Base-by-base conservation (phyloP, 1,140 invertebrate species). In the Platyscapa corneri region DNA sequence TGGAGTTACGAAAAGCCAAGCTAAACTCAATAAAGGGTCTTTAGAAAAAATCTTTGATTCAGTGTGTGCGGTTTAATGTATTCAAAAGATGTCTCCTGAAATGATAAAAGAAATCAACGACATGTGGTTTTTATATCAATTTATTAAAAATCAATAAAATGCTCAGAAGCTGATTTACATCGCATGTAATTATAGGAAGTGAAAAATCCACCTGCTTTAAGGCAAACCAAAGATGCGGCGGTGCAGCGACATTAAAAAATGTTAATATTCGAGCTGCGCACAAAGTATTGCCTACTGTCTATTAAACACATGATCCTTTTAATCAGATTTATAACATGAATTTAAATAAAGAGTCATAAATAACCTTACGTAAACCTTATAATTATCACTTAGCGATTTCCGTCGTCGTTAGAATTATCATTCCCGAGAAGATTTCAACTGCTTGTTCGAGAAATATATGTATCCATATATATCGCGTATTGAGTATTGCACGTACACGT, bases 261-360 rank as follows among this genome's bases (percentile, higher is more conserved):
- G 10, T 82, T 39, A 74, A 74, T 53, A 32, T 16, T 80, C 27
- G 37, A 46, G 16, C 30, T 42, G 37, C 37, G 27, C 32, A 34
- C 10, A 70, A 53, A 56, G 67, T 2, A 37, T 56, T 32, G 46
- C 37, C 46, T 81, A 7, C 46, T 32, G 70, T 23, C 67, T 46
- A 74, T 82, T 60, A 42, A 49, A 49, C 34, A 49, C 67, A 82
- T 39, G 30, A 78, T 78, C 53, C 32, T 60, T 60, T 78, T 78
- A 56, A 64, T 64, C 53, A 78, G 34, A 78, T 78, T 60, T 53
- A 64, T 18, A 49, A 64, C 34, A 78, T 60, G n/a, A 53, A 64
- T 83, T 78, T 78, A 78, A 77, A 84, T 78, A 84, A 65, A 77
- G 76, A 84, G 75, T 78, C 74, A 77, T 79, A 79, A 78, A 79